Evolutionary conservation across 2,797 vertebrate species (phyloP).

Genomic region (Martes flavigula): DNA sequence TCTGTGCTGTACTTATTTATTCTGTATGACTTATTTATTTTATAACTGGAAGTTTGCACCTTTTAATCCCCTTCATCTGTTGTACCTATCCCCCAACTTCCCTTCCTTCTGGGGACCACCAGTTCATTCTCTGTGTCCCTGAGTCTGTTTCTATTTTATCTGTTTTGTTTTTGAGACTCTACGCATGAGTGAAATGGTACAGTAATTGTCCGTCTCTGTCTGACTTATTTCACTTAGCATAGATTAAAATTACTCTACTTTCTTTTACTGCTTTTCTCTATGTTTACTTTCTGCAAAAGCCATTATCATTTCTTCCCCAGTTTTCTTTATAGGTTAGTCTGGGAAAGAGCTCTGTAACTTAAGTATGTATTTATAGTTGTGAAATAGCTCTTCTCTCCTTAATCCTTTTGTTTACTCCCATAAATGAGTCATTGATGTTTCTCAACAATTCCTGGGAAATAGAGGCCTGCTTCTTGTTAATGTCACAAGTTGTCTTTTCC

Average conservation of each 20-base stretch:
- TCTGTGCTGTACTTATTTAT: neutral
- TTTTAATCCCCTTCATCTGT: neutral
- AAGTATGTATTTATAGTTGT: slow-evolving; percentile 39
- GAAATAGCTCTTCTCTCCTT: slow-evolving; percentile 51
- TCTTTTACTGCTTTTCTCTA: slow-evolving; percentile 8
- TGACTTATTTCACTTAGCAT: neutral
- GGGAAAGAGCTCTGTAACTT: slow-evolving; percentile 17
- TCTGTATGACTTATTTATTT: neutral
- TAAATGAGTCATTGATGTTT: slow-evolving; percentile 65
- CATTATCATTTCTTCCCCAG: neutral
- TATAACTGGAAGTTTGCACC: neutral
- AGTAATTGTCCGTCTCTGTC: neutral
- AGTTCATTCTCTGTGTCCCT: neutral
- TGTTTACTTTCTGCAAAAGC: neutral
- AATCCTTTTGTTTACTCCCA: slow-evolving; percentile 60
- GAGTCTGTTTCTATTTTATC: neutral
- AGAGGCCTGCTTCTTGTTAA: slow-evolving; percentile 52
- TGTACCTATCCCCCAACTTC: neutral
- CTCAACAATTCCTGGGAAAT: slow-evolving; percentile 62
- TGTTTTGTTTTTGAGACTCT: neutral
- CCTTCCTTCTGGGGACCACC: neutral
- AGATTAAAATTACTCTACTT: neutral
- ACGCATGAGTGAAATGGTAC: neutral
- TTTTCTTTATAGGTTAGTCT: neutral
- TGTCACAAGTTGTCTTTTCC: slow-evolving; percentile 45